Evolutionary conservation across 2,888 invertebrate species (phyloP), one percentile per base, ranked within the genome.

Genomic region (Tupiocoris notatus): DNA sequence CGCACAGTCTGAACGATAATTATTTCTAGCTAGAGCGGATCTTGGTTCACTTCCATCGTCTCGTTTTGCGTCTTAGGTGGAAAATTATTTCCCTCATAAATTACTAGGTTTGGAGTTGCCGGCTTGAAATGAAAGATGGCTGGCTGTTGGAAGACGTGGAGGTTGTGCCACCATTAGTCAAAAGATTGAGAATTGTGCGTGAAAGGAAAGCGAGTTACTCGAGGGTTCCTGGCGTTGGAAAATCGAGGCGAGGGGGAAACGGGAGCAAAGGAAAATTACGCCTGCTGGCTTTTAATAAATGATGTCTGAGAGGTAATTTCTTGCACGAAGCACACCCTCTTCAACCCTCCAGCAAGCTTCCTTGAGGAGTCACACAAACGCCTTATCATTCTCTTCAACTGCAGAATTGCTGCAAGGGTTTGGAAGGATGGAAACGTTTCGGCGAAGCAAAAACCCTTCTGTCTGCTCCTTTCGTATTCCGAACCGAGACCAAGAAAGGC

Each of bases 221-320:
- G 62, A 74, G 68, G 54, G 23, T 24, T 22, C 21, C 57, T 57
- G n/a, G 54, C 56, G 61, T 25, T 24, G 61, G 20, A 59, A 73
- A 57, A 16, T 2, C 7, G 62, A 16, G 66, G 75, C n/a, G 18
- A 62, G 63, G 61, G 12, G 25, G 21, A 24, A 22, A 59, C n/a
- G 71, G 75, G 62, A 64, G n/a, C n/a, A n/a, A n/a, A n/a, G 70
- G 77, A 73, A 77, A 78, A 78, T 78, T 78, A 78, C 79, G 64
- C 76, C 65, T 66, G 63, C 76, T 66, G 66, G 79, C 77, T 80
- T 80, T 80, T 80, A 80, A 80, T 80, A 80, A 80, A 80, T 80
- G 80, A 78, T 67, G 67, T 57, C 76, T 70, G 58, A 20, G 75
- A 62, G 77, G 79, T 73, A 79, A 77, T 77, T 76, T 78, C 76